phyloP scores from a whole-genome alignment of 30 jellyfish, hydroid and myxozoan species.

The Turritopsis dohrnii region DNA sequence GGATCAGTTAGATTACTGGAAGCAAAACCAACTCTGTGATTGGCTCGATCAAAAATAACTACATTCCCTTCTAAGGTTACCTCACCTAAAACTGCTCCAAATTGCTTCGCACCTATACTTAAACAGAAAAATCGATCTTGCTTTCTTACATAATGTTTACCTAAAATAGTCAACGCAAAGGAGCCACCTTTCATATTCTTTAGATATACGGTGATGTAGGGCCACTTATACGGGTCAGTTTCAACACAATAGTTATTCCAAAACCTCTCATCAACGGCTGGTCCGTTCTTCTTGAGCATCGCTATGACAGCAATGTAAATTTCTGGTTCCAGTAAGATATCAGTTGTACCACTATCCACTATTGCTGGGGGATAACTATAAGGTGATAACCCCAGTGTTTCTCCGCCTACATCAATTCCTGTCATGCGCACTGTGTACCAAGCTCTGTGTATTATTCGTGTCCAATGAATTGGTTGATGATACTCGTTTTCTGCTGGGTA shows the following conservation, averaged over 20 bases:
- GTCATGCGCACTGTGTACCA: conserved; percentile 98
- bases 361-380: conserved; percentile 98
- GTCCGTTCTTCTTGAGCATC: conserved; percentile 91
- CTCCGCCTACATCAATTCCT: conserved; percentile 97
- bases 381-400: conserved; percentile 90
- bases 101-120: conserved; percentile 97
- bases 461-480: conserved; percentile 84
- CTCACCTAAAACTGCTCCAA: conserved; percentile 98
- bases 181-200: conserved; percentile 92
- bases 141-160: conserved; percentile 90
- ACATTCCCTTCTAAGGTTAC: conserved; percentile 98
- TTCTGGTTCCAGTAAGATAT: conserved; percentile 84
- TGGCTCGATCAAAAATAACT: conserved; percentile 88
- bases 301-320: conserved; percentile 90
- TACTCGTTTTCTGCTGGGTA: conserved; percentile 71
- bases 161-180: conserved; percentile 90
- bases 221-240: conserved; percentile 97
- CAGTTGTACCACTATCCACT: conserved; percentile 96
- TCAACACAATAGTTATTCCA: conserved; percentile 95
- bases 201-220: conserved; percentile 77
- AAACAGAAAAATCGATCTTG: conserved; percentile 95
- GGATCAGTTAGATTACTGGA: conserved; percentile 94
- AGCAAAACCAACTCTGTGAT: conserved; percentile 94
- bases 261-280: conserved; percentile 86
- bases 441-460: conserved; percentile 87